Base-by-base conservation (phyloP, 2,888 invertebrate species). In the Tyria jacobaeae region DNA sequence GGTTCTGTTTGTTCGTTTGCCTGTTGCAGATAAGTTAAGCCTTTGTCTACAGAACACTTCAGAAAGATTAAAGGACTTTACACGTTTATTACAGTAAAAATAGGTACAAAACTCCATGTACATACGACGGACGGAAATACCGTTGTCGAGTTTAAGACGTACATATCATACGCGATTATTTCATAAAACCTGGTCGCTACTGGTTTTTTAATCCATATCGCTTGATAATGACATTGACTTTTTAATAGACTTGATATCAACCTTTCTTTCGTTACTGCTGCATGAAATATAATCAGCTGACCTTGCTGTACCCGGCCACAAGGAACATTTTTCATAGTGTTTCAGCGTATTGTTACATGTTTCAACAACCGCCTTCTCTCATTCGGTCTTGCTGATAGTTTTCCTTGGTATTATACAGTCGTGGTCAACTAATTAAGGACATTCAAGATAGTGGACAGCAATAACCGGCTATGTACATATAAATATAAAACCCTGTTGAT, bases 11-110 rank as follows among this genome's bases (percentile, higher is more conserved):
- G 65, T n/a, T n/a, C n/a, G n/a, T n/a, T n/a, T n/a, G 53, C 62
- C 59, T 56, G 64, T 66, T 63, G 60, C 57, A 64, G 53, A 62
- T 51, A 73, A 73, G 68, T 62, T 77, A 76, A 83, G 82, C 77
- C 75, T 71, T 63, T 50, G 72, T 64, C 55, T 60, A 63, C 62
- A 47, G 56, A 34, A 68, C 63, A 70, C 78, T 71, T 69, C 75
- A 72, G 47, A 35, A 27, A 69, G 80, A 77, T 78, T 78, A 80
- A 27, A n/a, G n/a, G n/a, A n/a, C n/a, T n/a, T 70, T 63, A 57
- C 64, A 71, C 69, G 62, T 67, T 67, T 62, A 64, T 63, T 79
- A 80, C 78, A 81, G 78, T 68, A 66, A 59, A 49, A 39, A 35
- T 27, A 35, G 24, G 15, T 68, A 70, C 62, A 65, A 66, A 34